Conservation (phyloP, 2,113 vertebrate species). For the Nibea albiflora region DNA sequence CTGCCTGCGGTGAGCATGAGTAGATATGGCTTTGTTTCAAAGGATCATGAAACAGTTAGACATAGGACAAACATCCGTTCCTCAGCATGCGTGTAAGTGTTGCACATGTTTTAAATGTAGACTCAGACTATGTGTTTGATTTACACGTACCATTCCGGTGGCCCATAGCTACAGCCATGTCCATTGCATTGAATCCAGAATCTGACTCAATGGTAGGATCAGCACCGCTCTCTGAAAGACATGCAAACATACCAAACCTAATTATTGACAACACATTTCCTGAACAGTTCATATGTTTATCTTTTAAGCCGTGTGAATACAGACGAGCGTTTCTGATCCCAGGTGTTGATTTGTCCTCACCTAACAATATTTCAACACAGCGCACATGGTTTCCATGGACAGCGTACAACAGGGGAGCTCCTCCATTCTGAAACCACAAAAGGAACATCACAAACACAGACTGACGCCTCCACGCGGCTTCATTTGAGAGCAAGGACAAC, state of each 20-base stretch:
- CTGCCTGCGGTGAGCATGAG: too few relatives aligned
- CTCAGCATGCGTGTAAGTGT: neutral
- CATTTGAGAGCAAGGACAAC: neutral
- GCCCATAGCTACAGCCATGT: slow-evolving; percentile 96
- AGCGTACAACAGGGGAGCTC: slow-evolving; percentile 94
- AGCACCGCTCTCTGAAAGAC: slow-evolving; percentile 90
- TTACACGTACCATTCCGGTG: slow-evolving; percentile 91
- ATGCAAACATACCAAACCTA: neutral
- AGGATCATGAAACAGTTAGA: neutral
- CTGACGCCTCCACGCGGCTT: neutral
- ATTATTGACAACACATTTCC: neutral
- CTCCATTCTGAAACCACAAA: slow-evolving; percentile 90
- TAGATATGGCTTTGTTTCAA: neutral
- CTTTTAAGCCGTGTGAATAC: neutral
- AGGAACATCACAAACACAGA: neutral
- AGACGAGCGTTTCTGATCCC: neutral
- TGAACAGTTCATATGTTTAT: neutral
- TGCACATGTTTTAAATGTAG: neutral
- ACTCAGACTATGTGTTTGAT: neutral
- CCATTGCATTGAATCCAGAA: slow-evolving; percentile 98
- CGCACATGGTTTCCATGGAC: slow-evolving; percentile 99
- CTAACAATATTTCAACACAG: slow-evolving; percentile 95
- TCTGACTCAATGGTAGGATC: slow-evolving; percentile 97
- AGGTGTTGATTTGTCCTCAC: slow-evolving; percentile 79
- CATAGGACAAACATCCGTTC: neutral